Percentiles rank a stretch among this genome's conserved stretches.
phyloP scores from a whole-genome alignment of 2,797 vertebrate species.

The Paedocypris micromegethes region DNA sequence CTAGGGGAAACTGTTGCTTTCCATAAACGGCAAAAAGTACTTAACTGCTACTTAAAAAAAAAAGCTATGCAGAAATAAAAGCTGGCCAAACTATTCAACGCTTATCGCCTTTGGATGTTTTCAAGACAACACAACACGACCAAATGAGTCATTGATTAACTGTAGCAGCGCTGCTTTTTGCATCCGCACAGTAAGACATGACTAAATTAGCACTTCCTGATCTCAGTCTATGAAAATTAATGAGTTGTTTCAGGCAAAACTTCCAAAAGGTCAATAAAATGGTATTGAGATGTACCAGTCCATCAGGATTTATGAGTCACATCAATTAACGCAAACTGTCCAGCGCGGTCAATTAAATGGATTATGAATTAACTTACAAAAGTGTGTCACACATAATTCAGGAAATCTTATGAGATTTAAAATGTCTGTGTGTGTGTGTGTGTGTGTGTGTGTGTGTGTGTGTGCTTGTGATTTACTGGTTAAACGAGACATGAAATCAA shows the following conservation, averaged over 20 bases:
- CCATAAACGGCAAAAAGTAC: no score
- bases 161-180: neutral
- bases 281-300: conserved; percentile 33
- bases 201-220: conserved; percentile 15
- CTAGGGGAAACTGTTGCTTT: no score
- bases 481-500: conserved; percentile 35
- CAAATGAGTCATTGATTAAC: neutral
- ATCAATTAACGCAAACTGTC: conserved; percentile 43
- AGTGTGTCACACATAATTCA: conserved; percentile 20
- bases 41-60: no score
- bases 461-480: conserved; percentile 12
- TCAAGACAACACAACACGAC: neutral
- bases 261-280: conserved; percentile 44
- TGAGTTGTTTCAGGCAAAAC: conserved; percentile 41
- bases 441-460: neutral
- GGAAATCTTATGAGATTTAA: neutral
- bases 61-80: no score
- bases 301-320: conserved; percentile 41
- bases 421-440: conserved; percentile 22
- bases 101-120: neutral
- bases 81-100: neutral
- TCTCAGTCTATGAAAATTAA: conserved; percentile 34
- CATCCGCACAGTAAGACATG: conserved; percentile 22
- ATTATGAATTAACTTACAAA: neutral
- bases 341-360: conserved; percentile 31